Evolutionary conservation across 2,113 vertebrate genomes (phyloP).

Genomic region (Grantiella picta): DNA sequence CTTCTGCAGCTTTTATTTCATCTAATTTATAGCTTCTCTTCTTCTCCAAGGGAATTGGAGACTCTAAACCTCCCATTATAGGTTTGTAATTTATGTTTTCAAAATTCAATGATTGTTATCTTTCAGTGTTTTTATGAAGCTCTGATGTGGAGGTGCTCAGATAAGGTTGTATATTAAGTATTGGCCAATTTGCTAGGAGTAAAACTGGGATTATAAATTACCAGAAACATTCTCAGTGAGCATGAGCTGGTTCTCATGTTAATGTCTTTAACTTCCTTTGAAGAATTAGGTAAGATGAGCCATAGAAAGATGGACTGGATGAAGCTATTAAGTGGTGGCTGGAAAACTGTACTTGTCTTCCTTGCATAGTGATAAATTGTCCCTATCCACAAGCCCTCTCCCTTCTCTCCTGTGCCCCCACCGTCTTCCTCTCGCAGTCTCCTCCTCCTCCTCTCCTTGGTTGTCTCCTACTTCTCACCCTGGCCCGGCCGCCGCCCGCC

Average conservation of each 20-base stretch:
- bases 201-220: slow-evolving; percentile 12
- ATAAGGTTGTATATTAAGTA: slow-evolving; percentile 28
- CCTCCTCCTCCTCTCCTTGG: neutral
- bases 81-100: slow-evolving; percentile 36
- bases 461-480: neutral
- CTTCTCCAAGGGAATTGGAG: neutral
- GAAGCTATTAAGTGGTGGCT: neutral
- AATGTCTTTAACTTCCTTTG: neutral
- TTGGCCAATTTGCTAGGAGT: neutral
- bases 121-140: slow-evolving; percentile 7
- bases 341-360: neutral
- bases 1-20: slow-evolving; percentile 8
- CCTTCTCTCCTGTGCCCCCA: neutral
- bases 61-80: neutral
- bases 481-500: neutral
- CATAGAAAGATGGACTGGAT: neutral
- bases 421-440: neutral
- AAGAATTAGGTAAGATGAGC: neutral
- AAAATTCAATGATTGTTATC: slow-evolving; percentile 21
- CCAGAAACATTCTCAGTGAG: neutral
- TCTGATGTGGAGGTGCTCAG: neutral
- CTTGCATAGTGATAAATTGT: neutral
- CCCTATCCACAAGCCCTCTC: neutral
- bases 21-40: slow-evolving; percentile 43
- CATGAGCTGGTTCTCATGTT: neutral